phyloP scores from a whole-genome alignment of 2,113 vertebrate species.

The Herpetotheres cachinnans region DNA sequence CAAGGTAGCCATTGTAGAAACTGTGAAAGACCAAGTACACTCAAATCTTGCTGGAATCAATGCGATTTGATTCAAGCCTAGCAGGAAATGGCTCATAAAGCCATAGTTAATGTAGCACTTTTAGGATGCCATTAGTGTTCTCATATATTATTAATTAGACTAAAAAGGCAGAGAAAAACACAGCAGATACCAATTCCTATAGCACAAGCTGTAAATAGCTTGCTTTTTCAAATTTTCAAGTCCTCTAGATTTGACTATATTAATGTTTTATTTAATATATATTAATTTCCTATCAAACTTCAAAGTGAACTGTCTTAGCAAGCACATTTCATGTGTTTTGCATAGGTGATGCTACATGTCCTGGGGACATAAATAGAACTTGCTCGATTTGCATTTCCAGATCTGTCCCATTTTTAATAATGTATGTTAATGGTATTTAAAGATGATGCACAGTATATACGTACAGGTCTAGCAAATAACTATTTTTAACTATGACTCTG shows the following conservation, averaged over 20 bases:
- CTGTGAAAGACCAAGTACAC: background rate
- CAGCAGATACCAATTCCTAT: background rate
- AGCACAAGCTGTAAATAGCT: conserved; percentile 1
- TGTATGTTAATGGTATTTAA: background rate
- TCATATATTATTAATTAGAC: background rate
- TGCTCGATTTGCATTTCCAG: background rate
- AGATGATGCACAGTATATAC: background rate
- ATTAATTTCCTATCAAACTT: conserved; percentile 8
- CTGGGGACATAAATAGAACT: background rate
- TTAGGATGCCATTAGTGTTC: background rate
- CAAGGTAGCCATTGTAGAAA: background rate
- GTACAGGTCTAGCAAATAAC: background rate
- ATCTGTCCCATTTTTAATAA: background rate
- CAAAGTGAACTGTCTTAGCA: background rate
- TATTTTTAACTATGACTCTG: background rate
- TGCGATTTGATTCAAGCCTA: background rate
- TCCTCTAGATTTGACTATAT: background rate
- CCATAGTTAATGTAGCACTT: background rate
- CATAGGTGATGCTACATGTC: background rate
- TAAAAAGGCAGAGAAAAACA: background rate
- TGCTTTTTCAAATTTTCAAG: background rate
- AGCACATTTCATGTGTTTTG: background rate
- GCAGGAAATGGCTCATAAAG: background rate
- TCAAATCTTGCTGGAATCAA: background rate
- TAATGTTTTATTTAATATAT: conserved; percentile 4